Evolutionary conservation across 2,797 vertebrate genomes (phyloP), one percentile per base, ranked within the genome.

Genomic region (Sorex maritimensis): DNA sequence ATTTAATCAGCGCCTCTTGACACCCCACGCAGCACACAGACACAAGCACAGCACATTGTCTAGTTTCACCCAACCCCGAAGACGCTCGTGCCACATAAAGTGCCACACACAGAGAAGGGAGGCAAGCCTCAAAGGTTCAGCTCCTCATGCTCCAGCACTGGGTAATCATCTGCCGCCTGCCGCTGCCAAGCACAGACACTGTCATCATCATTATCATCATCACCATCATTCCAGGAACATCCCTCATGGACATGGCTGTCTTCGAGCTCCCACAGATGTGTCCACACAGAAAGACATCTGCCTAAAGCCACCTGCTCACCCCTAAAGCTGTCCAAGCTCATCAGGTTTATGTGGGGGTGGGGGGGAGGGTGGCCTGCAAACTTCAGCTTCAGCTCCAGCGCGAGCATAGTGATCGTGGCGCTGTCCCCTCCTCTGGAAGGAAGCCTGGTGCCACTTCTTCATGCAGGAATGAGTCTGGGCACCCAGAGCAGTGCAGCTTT

Each of bases 191-290:
- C 81, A 93, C 3, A 19, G 72, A 44, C 93, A 63, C 87, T 93
- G 81, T 83, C 88, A 93, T 94, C 78, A 96, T 86, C 86, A 95
- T 93, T 82, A 97, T 30, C 38, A 97, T 97, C 96, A 96, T 15
- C 92, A 75, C 97, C 95, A 95, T 78, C 79, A 8, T 88, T 85
- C 94, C 81, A 90, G 82, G 34, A 92, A 83, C 2, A 7, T 91
- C 81, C 93, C 95, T 97, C 96, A 96, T 86, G 93, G 95, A 93
- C 73, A 94, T 88, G 95, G 87, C 94, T 5, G 3, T 92, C 94
- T 96, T 95, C 92, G 95, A 83, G 91, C 90, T 86, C 75, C 94
- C 94, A 93, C 93, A 96, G 96, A 95, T 97, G 86, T 93, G 65
- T 55, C 28, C 44, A 28, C 44, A 93, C 92, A 94, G 90, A 90